Base-by-base conservation (phyloP, 2,113 vertebrate genomes). In the Carassius gibelio region DNA sequence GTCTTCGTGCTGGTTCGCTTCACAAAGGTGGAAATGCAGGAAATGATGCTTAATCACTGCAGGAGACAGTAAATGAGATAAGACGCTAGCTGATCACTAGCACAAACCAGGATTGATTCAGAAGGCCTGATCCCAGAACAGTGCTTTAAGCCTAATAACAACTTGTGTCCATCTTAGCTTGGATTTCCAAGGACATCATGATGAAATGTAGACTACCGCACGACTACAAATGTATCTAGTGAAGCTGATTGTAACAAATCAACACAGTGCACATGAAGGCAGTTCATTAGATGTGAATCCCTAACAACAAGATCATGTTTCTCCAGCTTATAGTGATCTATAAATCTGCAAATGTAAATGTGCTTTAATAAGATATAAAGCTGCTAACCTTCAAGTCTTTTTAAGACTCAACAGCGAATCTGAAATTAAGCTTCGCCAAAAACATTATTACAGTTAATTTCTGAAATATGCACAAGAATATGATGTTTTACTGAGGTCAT, bases 301-400 rank as follows among this genome's bases (percentile, higher is more conserved):
- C 36, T 38, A 82, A 75, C 75, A 85, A 87, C 61, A 38, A 3
- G 36, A 38, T 38, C 3, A 38, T 38, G 61, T 66, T 74, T 84
- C 42, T 21, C 30, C 69, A 62, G 42, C n/a, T 75, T 81, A 81
- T 50, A 61, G 21, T 55, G 9, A 84, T 91, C 90, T 86, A 85
- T 86, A 87, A 91, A 92, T 26, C 26, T 26, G 26, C 26, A 26
- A 26, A 26, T 87, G 62, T 71, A 8, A 82, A 79, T 81, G 84
- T 87, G 76, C 71, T 69, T 84, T 85, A 83, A 89, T 6, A 38
- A 72, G n/a, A 50, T 84, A 42, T 13, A 75, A 52, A 52, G 26
- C 19, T 30, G 15, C 34, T 23, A 59, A 26, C 48, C n/a, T 8
- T 61, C 36, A 50, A 52, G 62, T n/a, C 1, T 7, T 23, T 82